Conservation (phyloP, 2,797 vertebrate species). For the Pithecia hirsuta region DNA sequence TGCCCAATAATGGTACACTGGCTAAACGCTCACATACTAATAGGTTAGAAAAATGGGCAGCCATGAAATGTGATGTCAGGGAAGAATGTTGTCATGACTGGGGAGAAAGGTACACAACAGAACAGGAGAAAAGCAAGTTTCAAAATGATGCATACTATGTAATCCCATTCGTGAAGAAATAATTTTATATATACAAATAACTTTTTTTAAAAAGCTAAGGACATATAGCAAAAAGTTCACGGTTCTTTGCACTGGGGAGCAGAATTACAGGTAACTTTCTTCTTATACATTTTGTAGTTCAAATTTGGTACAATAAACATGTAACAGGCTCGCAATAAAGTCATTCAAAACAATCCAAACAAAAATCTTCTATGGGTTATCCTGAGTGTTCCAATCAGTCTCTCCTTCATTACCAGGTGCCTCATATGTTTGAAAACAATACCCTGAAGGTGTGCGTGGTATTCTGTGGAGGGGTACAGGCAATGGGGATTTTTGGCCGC, state of each 20-base stretch:
- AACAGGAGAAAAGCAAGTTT: not conserved
- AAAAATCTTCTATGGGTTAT: slow-evolving; percentile 12
- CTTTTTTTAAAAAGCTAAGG: not conserved
- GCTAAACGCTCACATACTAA: not conserved
- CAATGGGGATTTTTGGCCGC: not conserved
- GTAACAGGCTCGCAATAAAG: not conserved
- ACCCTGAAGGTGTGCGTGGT: not conserved
- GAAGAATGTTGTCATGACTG: not conserved
- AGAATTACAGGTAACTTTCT: not conserved
- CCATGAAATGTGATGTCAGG: not conserved
- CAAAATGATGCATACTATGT: not conserved
- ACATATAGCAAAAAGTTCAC: not conserved
- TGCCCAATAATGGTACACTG: not conserved
- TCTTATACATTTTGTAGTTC: not conserved
- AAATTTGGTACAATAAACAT: slow-evolving; percentile 8
- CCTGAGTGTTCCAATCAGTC: not conserved
- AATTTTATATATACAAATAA: not conserved
- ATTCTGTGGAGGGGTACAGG: not conserved
- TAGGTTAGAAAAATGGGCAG: not conserved
- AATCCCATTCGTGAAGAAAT: slow-evolving; percentile 26
- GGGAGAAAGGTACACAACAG: not conserved
- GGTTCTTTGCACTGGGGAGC: not conserved
- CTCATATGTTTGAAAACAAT: not conserved
- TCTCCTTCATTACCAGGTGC: not conserved
- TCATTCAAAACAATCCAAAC: slow-evolving; percentile 6